These are phyloP conservation scores for Lordiphosa clarofinis DNA, from an alignment of 1,140 invertebrate genomes.

Conservation along the genomic window DNA sequence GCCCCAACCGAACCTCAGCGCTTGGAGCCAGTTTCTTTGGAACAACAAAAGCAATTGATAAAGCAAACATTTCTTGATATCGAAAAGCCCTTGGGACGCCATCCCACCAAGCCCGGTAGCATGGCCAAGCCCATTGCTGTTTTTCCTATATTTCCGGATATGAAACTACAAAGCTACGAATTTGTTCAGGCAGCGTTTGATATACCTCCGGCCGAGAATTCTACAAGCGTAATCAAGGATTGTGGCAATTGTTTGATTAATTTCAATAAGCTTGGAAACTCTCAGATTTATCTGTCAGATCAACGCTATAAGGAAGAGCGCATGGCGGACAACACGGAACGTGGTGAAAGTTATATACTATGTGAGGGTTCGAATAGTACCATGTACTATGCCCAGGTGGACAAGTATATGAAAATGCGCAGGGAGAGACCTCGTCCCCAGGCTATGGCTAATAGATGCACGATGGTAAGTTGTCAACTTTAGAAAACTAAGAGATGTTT, in stretches of 20 bases:
- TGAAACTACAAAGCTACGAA: background rate
- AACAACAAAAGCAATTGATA: constrained; percentile 28
- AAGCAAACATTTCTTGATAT: constrained; percentile 36
- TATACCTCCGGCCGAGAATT: constrained; percentile 14
- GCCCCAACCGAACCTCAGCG: background rate
- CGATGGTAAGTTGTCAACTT: constrained; percentile 26
- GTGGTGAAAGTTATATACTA: constrained; percentile 18
- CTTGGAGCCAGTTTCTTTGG: constrained; percentile 9
- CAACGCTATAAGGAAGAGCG: constrained; percentile 49
- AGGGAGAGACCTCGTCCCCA: constrained; percentile 29
- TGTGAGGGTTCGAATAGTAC: background rate
- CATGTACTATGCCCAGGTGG: constrained; percentile 19
- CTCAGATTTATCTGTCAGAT: constrained; percentile 19
- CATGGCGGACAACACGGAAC: constrained; percentile 19
- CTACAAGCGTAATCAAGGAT: constrained; percentile 30
- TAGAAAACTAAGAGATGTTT: too few species aligned
- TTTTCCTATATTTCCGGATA: constrained; percentile 38
- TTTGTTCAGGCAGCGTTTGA: constrained; percentile 35
- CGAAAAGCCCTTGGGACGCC: constrained; percentile 7
- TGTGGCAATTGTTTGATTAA: constrained; percentile 36
- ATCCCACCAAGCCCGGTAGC: constrained; percentile 32
- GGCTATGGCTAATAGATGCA: constrained; percentile 7
- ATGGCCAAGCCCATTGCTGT: constrained; percentile 15
- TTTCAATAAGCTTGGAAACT: constrained; percentile 8
- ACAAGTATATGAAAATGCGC: constrained; percentile 29